A percentile compares a stretch with the other conserved stretches of the same genome.
phyloP scores from a whole-genome alignment of 2,888 invertebrate genomes.

The Tenthredo distinguenda region DNA sequence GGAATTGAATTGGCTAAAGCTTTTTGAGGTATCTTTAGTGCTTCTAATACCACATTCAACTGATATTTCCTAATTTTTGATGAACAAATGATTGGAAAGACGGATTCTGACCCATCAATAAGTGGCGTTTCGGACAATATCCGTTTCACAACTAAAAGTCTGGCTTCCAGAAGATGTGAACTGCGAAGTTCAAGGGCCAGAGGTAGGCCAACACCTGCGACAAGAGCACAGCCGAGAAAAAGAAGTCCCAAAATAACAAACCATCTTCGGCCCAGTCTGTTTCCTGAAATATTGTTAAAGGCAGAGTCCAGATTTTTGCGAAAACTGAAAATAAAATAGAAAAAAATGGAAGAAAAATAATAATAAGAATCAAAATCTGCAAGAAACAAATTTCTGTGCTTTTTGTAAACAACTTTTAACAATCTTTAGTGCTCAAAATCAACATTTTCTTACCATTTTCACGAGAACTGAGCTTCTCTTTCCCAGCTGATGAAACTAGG shows the following conservation, averaged over 20 bases:
- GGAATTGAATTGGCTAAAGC: background rate
- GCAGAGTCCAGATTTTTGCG: background rate
- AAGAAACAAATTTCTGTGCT: background rate
- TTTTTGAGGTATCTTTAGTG: background rate
- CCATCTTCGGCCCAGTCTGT: conserved; percentile 70
- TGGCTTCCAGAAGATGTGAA: conserved; percentile 81
- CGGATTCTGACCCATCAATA: conserved; percentile 79
- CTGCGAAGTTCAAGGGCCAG: conserved; percentile 80
- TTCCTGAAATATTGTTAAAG: conserved; percentile 59
- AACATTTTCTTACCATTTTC: conserved; percentile 24
- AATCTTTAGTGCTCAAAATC: background rate
- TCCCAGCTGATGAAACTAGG: conserved; percentile 67
- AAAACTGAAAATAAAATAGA: background rate
- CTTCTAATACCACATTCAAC: background rate
- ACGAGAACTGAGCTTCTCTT: conserved; percentile 57
- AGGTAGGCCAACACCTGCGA: conserved; percentile 78
- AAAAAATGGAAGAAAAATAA: background rate
- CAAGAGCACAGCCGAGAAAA: conserved; percentile 74
- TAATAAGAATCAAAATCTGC: background rate
- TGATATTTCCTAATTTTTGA: background rate
- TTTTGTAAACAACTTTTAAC: background rate
- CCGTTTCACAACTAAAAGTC: conserved; percentile 80
- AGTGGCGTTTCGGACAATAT: conserved; percentile 80
- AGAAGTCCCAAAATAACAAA: conserved; percentile 72
- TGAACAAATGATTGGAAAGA: background rate